phyloP scores from a whole-genome alignment of 2,888 invertebrate genomes.

The Cantharis lateralis region DNA sequence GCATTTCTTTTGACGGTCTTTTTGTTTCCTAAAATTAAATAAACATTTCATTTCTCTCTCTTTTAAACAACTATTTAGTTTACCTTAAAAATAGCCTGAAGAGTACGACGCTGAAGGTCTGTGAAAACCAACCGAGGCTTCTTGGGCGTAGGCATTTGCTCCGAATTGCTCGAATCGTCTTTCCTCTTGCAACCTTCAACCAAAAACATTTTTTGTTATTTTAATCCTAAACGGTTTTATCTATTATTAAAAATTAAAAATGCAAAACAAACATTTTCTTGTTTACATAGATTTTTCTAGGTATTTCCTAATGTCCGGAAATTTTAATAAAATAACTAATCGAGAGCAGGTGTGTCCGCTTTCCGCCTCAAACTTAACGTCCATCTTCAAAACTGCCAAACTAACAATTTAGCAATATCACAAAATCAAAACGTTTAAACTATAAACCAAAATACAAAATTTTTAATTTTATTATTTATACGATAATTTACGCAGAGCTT shows the following conservation, averaged over 20 bases:
- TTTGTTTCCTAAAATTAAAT: conserved; percentile 82
- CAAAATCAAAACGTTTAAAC: too few species aligned
- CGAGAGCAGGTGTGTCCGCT: too few species aligned
- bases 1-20: conserved; percentile 99
- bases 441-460: too few species aligned
- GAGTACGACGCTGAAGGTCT: conserved; percentile 98
- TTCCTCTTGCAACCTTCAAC: conserved; percentile 90
- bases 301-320: too few species aligned
- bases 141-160: conserved; percentile 92
- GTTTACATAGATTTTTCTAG: not conserved
- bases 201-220: conserved; percentile 8
- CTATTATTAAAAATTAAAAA: not conserved
- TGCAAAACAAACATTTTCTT: not conserved
- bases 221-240: not conserved
- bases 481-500: too few species aligned
- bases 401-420: too few species aligned
- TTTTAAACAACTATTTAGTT: conserved; percentile 28
- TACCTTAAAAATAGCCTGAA: conserved; percentile 99
- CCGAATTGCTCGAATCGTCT: conserved; percentile 78
- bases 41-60: not conserved
- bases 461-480: too few species aligned
- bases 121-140: conserved; percentile 99
- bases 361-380: too few species aligned
- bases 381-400: too few species aligned
- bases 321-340: too few species aligned